Conservation (phyloP, 1,140 invertebrate genomes). For the Diachasmimorpha longicaudata region DNA sequence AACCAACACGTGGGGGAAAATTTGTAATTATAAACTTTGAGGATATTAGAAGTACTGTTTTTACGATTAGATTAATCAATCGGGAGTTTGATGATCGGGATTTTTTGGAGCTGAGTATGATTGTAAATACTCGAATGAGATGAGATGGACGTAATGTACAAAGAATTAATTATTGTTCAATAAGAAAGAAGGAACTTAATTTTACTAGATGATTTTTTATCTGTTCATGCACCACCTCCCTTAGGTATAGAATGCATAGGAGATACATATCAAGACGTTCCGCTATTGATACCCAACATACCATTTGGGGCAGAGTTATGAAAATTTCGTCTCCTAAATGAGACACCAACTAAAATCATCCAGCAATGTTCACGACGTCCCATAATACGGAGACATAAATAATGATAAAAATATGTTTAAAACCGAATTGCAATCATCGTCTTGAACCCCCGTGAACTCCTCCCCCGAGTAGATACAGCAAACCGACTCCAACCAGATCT, state of each 20-base stretch:
- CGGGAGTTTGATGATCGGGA: neutral
- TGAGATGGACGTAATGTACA: slow-evolving; percentile 3
- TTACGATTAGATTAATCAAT: slow-evolving; percentile 4
- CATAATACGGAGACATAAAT: neutral
- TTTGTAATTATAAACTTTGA: neutral
- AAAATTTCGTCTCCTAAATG: too few species aligned
- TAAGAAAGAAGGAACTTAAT: slow-evolving; percentile 1
- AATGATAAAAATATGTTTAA: neutral
- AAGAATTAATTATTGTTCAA: slow-evolving; percentile 11
- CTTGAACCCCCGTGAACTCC: slow-evolving; percentile 6
- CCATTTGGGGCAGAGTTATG: too few species aligned
- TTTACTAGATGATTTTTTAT: neutral
- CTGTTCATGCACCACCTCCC: neutral
- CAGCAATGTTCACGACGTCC: neutral
- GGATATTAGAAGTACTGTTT: neutral
- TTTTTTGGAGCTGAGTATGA: neutral
- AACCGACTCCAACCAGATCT: neutral
- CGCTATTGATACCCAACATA: too few species aligned
- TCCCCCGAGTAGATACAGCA: neutral
- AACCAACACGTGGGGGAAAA: neutral
- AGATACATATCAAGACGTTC: too few species aligned
- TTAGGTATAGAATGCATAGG: too few species aligned
- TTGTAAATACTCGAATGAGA: neutral
- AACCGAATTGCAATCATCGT: neutral
- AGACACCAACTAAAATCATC: neutral